Base-by-base conservation (phyloP, 1,140 invertebrate species). In the Zaprionus inermis region DNA sequence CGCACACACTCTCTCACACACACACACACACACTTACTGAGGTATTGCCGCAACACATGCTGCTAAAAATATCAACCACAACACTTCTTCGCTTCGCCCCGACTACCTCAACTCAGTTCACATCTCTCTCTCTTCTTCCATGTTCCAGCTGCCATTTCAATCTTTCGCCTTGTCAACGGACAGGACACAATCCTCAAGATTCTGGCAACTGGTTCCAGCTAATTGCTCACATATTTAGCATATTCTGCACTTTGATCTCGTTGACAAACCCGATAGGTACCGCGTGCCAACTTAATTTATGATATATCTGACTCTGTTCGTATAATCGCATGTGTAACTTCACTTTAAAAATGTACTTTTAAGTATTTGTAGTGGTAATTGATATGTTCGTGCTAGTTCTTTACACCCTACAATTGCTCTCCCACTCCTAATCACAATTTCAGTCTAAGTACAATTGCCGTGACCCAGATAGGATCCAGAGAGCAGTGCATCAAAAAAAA, bases 41-140 rank as follows among this genome's bases (percentile, higher is more conserved):
- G 12, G 14, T 79, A 79, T 60, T 79, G n/a, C 30, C 16, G 46
- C 61, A 66, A 65, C 58, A 76, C 36, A 69, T 72, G 72, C 36
- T 76, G 38, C 72, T 76, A 76, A 76, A 76, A 72, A 76, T 76
- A 76, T 59, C 68, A 76, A 65, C 54, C 60, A 34, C 67, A 61
- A 38, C 55, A 78, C 63, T 75, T 72, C 32, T n/a, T n/a, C n/a
- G n/a, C n/a, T n/a, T n/a, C n/a, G n/a, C 63, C 51, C 49, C 36
- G 6, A n/a, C 4, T 49, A 36, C 16, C 36, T 32, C 12, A 18
- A 24, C 41, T 58, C 52, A 49, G 20, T 64, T 58, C 55, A 44
- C 32, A 38, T 56, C 44, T 24, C 24, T 28, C 24, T 28, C 24
- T 28, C 24, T 28, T 32, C 6, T 32, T 32, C 5, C 30, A 32